phyloP scores from a whole-genome alignment of 64 coral and sea anemone species.

The Acropora tenuis region DNA sequence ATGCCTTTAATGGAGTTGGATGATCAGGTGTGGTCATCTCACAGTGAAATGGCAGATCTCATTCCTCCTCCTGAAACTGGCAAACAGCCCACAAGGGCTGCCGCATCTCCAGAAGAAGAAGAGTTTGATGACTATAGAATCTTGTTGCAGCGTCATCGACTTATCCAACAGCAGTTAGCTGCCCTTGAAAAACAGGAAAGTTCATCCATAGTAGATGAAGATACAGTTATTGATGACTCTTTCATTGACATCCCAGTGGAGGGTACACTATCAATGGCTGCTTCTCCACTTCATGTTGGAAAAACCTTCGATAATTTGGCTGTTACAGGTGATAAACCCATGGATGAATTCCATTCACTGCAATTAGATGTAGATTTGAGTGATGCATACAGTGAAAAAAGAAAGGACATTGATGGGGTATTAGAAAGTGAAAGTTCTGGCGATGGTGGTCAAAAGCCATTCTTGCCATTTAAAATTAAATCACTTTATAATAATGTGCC shows the following conservation, averaged over 20 bases:
- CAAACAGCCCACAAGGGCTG: not conserved
- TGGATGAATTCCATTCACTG: not conserved
- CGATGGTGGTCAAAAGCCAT: conserved; percentile 46
- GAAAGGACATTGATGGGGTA: not conserved
- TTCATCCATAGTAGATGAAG: conserved; percentile 58
- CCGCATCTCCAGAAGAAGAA: conserved; percentile 26
- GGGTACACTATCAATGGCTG: not conserved
- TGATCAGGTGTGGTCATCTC: not conserved
- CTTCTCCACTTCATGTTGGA: not conserved
- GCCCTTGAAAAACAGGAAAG: conserved; percentile 79
- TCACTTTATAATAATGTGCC: conserved; percentile 60
- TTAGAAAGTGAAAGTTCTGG: not conserved
- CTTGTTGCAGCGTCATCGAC: conserved; percentile 76
- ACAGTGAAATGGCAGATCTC: not conserved
- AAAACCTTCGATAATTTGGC: not conserved
- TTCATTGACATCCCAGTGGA: conserved; percentile 91
- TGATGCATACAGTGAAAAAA: not conserved
- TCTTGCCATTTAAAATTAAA: conserved; percentile 88
- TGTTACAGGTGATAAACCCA: not conserved
- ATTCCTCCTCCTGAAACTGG: not conserved
- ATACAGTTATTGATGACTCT: conserved; percentile 84
- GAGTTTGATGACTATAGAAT: conserved; percentile 76
- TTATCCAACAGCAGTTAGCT: conserved; percentile 85
- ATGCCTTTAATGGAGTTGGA: conserved; percentile 2
- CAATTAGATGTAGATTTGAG: not conserved